phyloP scores from a whole-genome alignment of 2,113 vertebrate species.

The Campylorhamphus procurvoides region DNA sequence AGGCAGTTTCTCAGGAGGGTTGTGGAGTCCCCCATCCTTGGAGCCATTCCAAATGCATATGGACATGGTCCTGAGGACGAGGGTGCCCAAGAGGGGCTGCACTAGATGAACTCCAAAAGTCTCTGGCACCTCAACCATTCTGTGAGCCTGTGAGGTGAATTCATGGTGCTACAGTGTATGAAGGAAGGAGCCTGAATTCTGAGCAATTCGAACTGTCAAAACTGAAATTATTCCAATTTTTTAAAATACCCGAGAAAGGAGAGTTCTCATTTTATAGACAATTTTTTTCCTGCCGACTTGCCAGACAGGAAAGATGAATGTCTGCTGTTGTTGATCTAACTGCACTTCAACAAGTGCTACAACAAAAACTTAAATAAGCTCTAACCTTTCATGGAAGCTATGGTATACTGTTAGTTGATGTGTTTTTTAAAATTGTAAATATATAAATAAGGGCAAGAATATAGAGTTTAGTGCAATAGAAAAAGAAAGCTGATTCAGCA shows the following conservation, averaged over 20 bases:
- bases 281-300: slow-evolving; percentile 1
- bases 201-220: background rate
- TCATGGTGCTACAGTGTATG: accelerated
- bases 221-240: slow-evolving; percentile 10
- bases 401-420: background rate
- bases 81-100: background rate
- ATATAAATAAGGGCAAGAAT: slow-evolving; percentile 8
- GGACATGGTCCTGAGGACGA: background rate
- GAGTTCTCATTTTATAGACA: background rate
- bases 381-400: background rate
- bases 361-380: background rate
- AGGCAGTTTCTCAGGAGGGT: background rate
- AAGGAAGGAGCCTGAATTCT: background rate
- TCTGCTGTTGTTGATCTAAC: background rate
- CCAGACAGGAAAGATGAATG: background rate
- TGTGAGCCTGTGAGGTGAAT: background rate
- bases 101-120: background rate
- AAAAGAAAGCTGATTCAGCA: slow-evolving; percentile 64
- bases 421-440: background rate
- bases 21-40: background rate
- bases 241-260: background rate
- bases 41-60: accelerated
- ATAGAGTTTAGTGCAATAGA: background rate
- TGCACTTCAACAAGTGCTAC: background rate
- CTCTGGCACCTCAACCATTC: background rate